These are phyloP conservation scores for Sinocyclocheilus anshuiensis DNA, from an alignment of 2,113 vertebrate genomes.

Conservation along the genomic window DNA sequence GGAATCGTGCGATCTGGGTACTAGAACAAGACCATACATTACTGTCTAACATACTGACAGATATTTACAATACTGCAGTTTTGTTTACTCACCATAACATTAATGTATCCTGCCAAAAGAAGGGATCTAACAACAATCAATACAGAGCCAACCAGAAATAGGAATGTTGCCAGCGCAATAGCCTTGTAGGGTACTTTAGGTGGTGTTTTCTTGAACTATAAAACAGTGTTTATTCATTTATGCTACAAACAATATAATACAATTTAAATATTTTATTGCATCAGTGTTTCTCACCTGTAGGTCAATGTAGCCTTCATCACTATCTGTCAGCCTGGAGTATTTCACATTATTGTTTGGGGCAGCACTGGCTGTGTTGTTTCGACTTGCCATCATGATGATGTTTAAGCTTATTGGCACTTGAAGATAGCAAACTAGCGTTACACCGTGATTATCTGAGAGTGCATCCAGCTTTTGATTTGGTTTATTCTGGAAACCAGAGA, in stretches of 20 bases:
- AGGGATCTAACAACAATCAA: slow-evolving; percentile 90
- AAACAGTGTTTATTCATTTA: not conserved
- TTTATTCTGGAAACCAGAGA: not conserved
- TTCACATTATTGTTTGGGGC: slow-evolving; percentile 91
- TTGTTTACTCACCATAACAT: slow-evolving; percentile 82
- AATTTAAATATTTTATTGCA: not conserved
- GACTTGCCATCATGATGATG: slow-evolving; percentile 78
- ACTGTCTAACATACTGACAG: not conserved
- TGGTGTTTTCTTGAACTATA: slow-evolving; percentile 92
- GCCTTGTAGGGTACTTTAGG: slow-evolving; percentile 96
- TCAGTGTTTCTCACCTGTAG: slow-evolving; percentile 82
- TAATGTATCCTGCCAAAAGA: slow-evolving; percentile 86
- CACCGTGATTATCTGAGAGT: not conserved
- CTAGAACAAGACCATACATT: slow-evolving; percentile 64
- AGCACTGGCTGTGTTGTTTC: slow-evolving; percentile 77
- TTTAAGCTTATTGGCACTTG: slow-evolving; percentile 19
- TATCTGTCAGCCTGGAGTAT: slow-evolving; percentile 89
- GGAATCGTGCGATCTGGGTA: slow-evolving; percentile 87
- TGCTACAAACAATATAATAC: not conserved
- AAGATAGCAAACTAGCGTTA: not conserved
- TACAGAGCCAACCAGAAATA: slow-evolving; percentile 90
- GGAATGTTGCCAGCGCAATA: slow-evolving; percentile 86
- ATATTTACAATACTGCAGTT: not conserved
- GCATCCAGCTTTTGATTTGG: not conserved
- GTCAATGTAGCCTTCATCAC: slow-evolving; percentile 93